Conservation (phyloP, 2,113 vertebrate genomes). For the Eclectus roratus region DNA sequence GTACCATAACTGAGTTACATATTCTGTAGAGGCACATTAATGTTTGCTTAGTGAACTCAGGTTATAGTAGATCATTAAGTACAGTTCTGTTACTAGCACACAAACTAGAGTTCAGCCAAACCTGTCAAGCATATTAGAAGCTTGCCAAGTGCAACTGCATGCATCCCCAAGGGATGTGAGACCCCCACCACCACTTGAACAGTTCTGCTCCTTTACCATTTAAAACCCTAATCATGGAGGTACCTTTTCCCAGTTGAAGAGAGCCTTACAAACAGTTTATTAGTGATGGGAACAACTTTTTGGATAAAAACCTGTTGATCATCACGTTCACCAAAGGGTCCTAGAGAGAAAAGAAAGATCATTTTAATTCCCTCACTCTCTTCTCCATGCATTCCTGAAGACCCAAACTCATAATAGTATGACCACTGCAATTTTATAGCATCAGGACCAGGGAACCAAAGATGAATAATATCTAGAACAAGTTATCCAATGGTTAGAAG, state of each 20-base stretch:
- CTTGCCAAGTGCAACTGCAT: neutral
- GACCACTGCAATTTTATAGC: neutral
- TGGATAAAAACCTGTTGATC: slow-evolving; percentile 99
- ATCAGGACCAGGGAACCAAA: neutral
- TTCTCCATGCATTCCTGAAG: neutral
- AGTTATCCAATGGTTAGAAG: neutral
- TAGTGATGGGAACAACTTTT: slow-evolving; percentile 97
- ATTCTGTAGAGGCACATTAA: neutral
- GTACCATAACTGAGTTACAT: neutral
- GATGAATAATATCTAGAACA: neutral
- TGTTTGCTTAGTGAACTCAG: neutral
- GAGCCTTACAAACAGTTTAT: slow-evolving; percentile 94
- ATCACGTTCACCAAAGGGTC: slow-evolving; percentile 95
- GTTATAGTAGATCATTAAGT: neutral
- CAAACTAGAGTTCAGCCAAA: neutral
- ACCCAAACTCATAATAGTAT: neutral
- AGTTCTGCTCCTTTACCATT: neutral
- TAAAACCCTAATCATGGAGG: neutral
- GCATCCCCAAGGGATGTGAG: neutral
- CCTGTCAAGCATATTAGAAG: neutral
- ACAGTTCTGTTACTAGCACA: neutral
- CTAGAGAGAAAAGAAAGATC: slow-evolving; percentile 61
- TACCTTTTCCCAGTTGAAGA: slow-evolving; percentile 98
- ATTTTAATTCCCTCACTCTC: neutral
- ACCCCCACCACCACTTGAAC: neutral